Evolutionary conservation across 2,113 vertebrate genomes (phyloP).

Genomic region (Corvus hawaiiensis): DNA sequence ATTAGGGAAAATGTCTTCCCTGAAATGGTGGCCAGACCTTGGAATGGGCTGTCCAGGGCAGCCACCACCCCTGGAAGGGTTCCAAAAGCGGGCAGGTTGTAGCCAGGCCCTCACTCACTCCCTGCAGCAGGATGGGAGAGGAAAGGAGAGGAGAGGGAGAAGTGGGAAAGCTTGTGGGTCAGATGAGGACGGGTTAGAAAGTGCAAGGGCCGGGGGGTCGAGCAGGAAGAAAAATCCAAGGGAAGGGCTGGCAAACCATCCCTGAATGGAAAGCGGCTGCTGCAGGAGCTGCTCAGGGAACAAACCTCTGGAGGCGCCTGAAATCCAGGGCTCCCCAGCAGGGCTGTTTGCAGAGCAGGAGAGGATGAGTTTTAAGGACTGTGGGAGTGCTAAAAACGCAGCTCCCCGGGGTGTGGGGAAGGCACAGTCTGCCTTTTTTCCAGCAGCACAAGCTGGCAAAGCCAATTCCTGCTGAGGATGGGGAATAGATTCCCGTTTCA

Average conservation of each 20-base stretch:
- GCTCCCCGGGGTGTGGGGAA: neutral
- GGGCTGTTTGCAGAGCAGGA: neutral
- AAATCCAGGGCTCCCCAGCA: neutral
- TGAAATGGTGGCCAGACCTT: neutral
- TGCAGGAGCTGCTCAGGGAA: neutral
- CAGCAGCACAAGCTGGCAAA: neutral
- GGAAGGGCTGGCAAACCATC: fast-evolving
- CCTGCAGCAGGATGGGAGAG: neutral
- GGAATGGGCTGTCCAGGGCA: neutral
- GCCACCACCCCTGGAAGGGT: neutral
- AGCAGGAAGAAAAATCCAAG: neutral
- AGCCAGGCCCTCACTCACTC: neutral
- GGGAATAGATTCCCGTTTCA: neutral
- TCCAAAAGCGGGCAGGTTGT: neutral
- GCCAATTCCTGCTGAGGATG: neutral
- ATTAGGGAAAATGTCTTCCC: neutral
- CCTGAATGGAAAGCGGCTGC: neutral
- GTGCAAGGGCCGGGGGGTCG: neutral
- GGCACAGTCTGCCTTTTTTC: neutral
- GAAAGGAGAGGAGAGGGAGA: neutral
- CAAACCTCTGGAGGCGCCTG: neutral
- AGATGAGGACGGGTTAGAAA: neutral
- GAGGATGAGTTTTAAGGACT: neutral
- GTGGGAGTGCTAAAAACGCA: neutral
- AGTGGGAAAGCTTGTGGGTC: neutral